phyloP scores from a whole-genome alignment of 1,140 invertebrate genomes.

The Atta texana region DNA sequence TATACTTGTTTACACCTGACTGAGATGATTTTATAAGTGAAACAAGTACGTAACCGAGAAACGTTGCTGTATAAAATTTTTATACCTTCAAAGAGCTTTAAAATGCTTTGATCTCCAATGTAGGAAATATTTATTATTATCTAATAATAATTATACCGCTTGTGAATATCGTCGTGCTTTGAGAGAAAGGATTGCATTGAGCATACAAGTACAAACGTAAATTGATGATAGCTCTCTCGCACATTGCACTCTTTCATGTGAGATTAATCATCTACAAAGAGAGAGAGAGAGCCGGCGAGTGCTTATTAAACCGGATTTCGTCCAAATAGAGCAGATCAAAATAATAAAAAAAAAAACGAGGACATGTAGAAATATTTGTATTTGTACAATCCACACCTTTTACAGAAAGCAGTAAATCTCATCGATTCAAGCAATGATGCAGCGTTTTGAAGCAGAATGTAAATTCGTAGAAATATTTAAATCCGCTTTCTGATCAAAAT shows the following conservation, averaged over 20 bases:
- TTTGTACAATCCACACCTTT: conserved; percentile 63
- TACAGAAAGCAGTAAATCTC: conserved; percentile 60
- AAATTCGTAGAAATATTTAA: conserved; percentile 66
- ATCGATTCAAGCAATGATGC: conserved; percentile 64
- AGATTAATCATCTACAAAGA: conserved; percentile 59
- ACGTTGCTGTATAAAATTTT: neutral
- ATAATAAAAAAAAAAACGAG: conserved; percentile 38
- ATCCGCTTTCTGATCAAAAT: conserved; percentile 66
- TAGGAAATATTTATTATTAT: neutral
- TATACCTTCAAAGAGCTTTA: neutral
- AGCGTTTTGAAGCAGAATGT: conserved; percentile 64
- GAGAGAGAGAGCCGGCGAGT: neutral
- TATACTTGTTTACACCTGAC: neutral
- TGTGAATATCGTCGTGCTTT: neutral
- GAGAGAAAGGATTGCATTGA: conserved; percentile 17
- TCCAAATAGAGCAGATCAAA: conserved; percentile 43
- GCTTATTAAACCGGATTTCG: conserved; percentile 59
- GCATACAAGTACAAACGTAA: neutral
- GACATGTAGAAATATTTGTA: conserved; percentile 32
- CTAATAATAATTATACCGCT: conserved; percentile 39
- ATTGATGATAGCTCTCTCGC: conserved; percentile 55
- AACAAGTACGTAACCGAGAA: neutral
- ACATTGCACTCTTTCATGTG: conserved; percentile 40
- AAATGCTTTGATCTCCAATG: neutral
- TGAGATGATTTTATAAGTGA: neutral